Evolutionary conservation across 2,113 vertebrate genomes (phyloP).

Genomic region (Callopanchax toddi): DNA sequence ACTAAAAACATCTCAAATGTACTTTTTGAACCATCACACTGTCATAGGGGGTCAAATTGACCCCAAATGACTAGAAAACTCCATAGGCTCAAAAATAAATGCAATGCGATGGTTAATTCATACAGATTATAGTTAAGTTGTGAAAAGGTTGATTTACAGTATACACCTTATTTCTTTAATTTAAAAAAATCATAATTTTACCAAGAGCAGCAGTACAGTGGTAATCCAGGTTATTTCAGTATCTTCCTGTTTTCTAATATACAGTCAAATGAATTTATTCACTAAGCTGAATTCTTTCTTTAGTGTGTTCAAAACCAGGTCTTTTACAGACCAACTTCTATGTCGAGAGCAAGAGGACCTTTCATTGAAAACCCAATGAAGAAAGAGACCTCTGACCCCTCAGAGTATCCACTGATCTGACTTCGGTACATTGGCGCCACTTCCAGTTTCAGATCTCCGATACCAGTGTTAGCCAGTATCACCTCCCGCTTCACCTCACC

Average conservation of each 20-base stretch:
- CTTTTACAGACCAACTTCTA: conserved; percentile 14
- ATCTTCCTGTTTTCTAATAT: background rate
- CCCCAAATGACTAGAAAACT: too few relatives aligned
- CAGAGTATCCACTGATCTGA: conserved; percentile 35
- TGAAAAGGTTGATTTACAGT: too few relatives aligned
- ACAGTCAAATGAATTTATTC: background rate
- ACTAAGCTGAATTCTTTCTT: background rate
- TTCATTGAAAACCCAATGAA: conserved; percentile 72
- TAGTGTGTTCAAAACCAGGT: background rate
- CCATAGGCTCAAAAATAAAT: too few relatives aligned
- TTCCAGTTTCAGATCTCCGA: conserved; percentile 44
- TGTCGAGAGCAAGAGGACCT: conserved; percentile 71
- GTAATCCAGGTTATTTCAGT: background rate
- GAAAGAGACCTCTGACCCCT: conserved; percentile 57
- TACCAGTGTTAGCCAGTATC: conserved; percentile 43
- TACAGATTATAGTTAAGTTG: too few relatives aligned
- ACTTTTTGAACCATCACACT: too few relatives aligned
- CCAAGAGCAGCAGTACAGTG: too few relatives aligned
- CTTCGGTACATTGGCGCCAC: conserved; percentile 62
- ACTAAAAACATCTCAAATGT: too few relatives aligned
- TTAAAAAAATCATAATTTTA: too few relatives aligned
- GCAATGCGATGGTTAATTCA: too few relatives aligned
- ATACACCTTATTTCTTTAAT: too few relatives aligned
- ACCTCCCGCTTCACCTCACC: conserved; percentile 16
- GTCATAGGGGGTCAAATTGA: too few relatives aligned